phyloP scores from a whole-genome alignment of 2,797 vertebrate species.

The Phrynocephalus vlangalii region DNA sequence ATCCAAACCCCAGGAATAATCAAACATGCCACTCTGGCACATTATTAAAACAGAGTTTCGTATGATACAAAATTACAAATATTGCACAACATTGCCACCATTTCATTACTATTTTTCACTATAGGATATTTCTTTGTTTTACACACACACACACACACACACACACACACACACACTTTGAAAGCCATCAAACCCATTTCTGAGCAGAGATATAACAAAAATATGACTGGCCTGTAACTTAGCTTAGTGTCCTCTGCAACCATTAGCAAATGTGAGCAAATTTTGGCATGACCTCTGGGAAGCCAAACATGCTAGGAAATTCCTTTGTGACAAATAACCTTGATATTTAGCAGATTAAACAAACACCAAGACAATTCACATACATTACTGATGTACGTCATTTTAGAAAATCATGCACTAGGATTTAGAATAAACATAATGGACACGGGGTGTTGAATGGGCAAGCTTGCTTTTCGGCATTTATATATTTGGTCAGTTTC shows the following conservation, averaged over 20 bases:
- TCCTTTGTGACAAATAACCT: not conserved
- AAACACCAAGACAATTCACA: slow-evolving; percentile 27
- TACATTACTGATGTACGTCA: slow-evolving; percentile 27
- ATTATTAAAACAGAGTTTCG: not conserved
- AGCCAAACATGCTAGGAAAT: not conserved
- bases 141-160: too few species aligned
- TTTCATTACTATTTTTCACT: not conserved
- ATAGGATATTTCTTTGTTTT: not conserved
- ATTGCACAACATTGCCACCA: not conserved
- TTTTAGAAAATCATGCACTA: slow-evolving; percentile 1
- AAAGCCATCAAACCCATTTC: not conserved
- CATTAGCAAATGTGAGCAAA: slow-evolving; percentile 17
- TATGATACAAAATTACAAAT: not conserved
- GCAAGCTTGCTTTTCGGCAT: slow-evolving; percentile 6
- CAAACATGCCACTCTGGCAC: not conserved
- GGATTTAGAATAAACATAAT: slow-evolving; percentile 4
- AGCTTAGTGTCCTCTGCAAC: not conserved
- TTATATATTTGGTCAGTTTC: slow-evolving; percentile 13
- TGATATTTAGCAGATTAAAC: slow-evolving; percentile 17
- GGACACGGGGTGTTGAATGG: not conserved
- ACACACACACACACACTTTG: too few species aligned
- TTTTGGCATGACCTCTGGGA: slow-evolving; percentile 20
- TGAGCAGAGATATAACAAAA: not conserved
- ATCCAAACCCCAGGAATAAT: not conserved
- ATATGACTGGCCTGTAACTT: not conserved